phyloP scores from a whole-genome alignment of 2,888 invertebrate species.

The Stenichneumon culpator region DNA sequence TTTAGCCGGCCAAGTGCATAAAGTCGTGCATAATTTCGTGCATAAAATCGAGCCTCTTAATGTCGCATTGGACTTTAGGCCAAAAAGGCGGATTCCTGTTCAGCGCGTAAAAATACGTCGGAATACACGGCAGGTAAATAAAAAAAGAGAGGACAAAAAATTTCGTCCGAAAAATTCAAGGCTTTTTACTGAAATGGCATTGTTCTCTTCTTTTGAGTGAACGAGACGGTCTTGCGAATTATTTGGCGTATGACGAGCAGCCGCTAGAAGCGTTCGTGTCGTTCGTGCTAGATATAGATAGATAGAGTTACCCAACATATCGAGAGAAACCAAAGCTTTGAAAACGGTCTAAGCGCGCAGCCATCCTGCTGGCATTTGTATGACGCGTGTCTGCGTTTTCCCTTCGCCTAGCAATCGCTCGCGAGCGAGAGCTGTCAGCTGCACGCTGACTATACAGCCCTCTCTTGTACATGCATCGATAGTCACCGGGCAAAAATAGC shows the following conservation, averaged over 20 bases:
- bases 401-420: background rate
- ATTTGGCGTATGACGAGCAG: background rate
- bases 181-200: background rate
- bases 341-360: background rate
- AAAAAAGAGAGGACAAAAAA: too few relatives aligned
- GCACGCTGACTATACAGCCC: background rate
- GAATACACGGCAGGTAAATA: too few relatives aligned
- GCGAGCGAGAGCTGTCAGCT: background rate
- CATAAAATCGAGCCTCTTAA: too few relatives aligned
- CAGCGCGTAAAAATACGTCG: too few relatives aligned
- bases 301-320: background rate
- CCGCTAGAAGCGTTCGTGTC: background rate
- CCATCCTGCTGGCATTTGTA: constrained; percentile 5
- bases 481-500: constrained; percentile 8
- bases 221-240: background rate
- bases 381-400: constrained; percentile 9
- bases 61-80: too few relatives aligned
- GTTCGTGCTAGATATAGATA: background rate
- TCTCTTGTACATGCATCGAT: background rate
- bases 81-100: too few relatives aligned
- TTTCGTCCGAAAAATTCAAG: too few relatives aligned
- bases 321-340: constrained; percentile 1
- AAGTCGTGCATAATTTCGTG: too few relatives aligned
- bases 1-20: too few relatives aligned
- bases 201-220: background rate